Base-by-base conservation (phyloP, 2,113 vertebrate genomes). In the Cygnus buccinator region DNA sequence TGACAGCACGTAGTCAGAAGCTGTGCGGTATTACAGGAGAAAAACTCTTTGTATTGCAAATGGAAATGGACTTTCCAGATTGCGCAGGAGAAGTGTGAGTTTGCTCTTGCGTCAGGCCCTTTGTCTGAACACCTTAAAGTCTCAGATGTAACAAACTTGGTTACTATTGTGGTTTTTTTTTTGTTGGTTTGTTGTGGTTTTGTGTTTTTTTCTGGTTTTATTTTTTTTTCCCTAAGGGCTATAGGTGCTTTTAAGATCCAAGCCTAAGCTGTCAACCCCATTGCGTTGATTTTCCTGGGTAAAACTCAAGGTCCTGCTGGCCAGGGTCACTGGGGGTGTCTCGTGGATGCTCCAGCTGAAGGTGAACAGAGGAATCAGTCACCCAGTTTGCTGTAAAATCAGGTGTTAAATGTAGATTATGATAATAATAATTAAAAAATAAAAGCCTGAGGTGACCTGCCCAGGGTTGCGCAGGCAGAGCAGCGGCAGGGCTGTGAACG, bases 251-350 rank as follows among this genome's bases (percentile, higher is more conserved):
- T 41, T 7, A 13, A 11, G 48, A 8, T 15, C 11, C 2, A 19
- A 82, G 20, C 2, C n/a, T 28, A 7, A 39, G 5, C 59, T 41
- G 1, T 1, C 13, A 31, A 0, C 10, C 9, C 37, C 16, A 8
- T 3, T 41, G 17, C 16, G 1, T 41, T 41, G 23, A 65, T 41
- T 26, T 39, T 20, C 22, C 19, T 19, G 73, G 58, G 12, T 26
- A 57, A 52, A 67, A 50, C 10, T 1, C 17, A 13, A 6, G 8
- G 12, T 26, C 55, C 26, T 16, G 1, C 31, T 89, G 46, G 26
- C 46, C 43, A 5, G 29, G 46, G 16, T 6, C 2, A 2, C 33
- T 4, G 23, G 13, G 52, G 39, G 8, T 28, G 14, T 29, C 20
- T 50, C 5, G 2, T 5, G 57, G 80, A 33, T 54, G 46, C 14